These are phyloP conservation scores for Macrobrachium rosenbergii DNA, from an alignment of 1,140 invertebrate species.

Conservation along the genomic window DNA sequence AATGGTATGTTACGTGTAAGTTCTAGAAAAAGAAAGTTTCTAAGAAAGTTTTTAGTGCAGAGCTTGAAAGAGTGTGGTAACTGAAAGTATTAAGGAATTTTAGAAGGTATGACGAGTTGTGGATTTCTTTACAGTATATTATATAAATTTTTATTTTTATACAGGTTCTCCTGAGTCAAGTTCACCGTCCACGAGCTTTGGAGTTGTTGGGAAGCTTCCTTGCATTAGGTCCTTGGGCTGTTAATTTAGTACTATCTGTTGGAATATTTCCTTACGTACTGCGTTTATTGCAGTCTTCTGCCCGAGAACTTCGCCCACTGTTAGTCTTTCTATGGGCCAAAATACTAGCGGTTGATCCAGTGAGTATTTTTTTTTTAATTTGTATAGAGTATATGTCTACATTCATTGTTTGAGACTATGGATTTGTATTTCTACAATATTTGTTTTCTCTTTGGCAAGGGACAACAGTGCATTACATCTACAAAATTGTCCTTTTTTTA, in stretches of 20 bases:
- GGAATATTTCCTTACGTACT: slow-evolving; percentile 99
- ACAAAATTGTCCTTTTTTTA: too few relatives aligned
- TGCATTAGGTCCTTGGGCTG: slow-evolving; percentile 96
- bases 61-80: neutral
- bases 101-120: neutral
- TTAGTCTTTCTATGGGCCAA: slow-evolving; percentile 99
- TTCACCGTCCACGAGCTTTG: slow-evolving; percentile 93
- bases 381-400: neutral
- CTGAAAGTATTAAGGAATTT: neutral
- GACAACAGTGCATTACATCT: too few relatives aligned
- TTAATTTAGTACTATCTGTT: slow-evolving; percentile 94
- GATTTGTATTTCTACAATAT: too few relatives aligned
- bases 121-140: neutral
- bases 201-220: slow-evolving; percentile 96
- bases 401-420: neutral
- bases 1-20: neutral
- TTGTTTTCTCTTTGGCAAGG: too few relatives aligned
- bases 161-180: slow-evolving; percentile 93
- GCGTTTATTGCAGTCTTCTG: slow-evolving; percentile 75
- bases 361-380: slow-evolving; percentile 73
- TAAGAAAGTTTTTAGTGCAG: neutral
- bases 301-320: slow-evolving; percentile 87
- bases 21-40: neutral
- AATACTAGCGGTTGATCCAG: slow-evolving; percentile 96
- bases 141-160: slow-evolving; percentile 22